A percentile compares a stretch with the other conserved stretches of the same genome.
Conservation (phyloP, 2,888 invertebrate species). For the Troides oblongomaculatus region DNA sequence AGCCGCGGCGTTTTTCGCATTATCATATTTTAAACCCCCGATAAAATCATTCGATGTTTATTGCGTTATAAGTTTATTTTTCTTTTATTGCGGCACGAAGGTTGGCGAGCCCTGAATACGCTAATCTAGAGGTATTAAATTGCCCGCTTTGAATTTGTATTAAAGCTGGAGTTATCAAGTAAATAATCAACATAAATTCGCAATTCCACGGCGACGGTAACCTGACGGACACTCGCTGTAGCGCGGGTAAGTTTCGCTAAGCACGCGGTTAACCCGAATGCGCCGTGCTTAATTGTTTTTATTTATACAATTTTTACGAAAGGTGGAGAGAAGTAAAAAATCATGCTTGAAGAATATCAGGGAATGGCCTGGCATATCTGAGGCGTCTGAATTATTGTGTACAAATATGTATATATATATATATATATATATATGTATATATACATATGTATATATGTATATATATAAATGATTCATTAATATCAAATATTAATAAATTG, state of each 20-base stretch:
- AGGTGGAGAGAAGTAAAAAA: too few relatives aligned
- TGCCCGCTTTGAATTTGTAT: slow-evolving; percentile 27
- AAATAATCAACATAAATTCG: slow-evolving; percentile 27
- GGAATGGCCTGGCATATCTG: too few relatives aligned
- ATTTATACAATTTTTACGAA: too few relatives aligned
- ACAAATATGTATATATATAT: too few relatives aligned
- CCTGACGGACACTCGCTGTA: slow-evolving; percentile 18
- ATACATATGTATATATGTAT: too few relatives aligned
- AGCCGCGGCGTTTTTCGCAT: slow-evolving; percentile 57
- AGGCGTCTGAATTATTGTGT: too few relatives aligned
- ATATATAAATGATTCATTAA: too few relatives aligned
- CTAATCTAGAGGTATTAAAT: slow-evolving; percentile 26
- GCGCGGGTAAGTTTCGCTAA: background rate
- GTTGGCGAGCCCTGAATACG: slow-evolving; percentile 32
- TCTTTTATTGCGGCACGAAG: slow-evolving; percentile 44
- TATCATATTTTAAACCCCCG: slow-evolving; percentile 59
- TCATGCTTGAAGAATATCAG: too few relatives aligned
- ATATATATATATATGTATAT: too few relatives aligned
- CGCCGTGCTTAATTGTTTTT: background rate
- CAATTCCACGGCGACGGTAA: slow-evolving; percentile 19
- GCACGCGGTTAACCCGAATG: slow-evolving; percentile 17
- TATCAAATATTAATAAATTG: too few relatives aligned
- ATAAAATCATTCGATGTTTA: slow-evolving; percentile 64
- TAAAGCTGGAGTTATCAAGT: slow-evolving; percentile 25
- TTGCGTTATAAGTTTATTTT: slow-evolving; percentile 42